Evolutionary conservation across 2,888 invertebrate genomes (phyloP).

Genomic region (Ephialtes manifestator): DNA sequence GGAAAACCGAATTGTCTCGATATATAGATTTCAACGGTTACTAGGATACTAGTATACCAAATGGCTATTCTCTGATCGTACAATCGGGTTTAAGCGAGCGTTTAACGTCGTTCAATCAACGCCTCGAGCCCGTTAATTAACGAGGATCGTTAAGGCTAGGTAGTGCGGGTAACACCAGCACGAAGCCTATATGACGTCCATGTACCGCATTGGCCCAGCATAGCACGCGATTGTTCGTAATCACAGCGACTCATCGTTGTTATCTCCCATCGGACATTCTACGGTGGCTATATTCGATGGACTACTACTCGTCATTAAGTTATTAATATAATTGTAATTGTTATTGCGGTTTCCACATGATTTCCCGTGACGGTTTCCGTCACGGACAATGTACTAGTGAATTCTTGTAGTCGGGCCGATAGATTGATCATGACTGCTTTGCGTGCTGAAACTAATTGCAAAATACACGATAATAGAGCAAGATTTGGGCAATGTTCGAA

Average conservation of each 20-base stretch:
- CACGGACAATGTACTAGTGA: not conserved
- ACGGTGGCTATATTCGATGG: not conserved
- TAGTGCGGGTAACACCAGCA: slow-evolving; percentile 4
- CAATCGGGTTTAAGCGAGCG: slow-evolving; percentile 46
- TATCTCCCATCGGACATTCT: slow-evolving; percentile 20
- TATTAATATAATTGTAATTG: slow-evolving; percentile 37
- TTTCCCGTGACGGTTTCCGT: not conserved
- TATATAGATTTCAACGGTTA: slow-evolving; percentile 2
- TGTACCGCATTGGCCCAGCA: not conserved
- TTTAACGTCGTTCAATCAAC: slow-evolving; percentile 56
- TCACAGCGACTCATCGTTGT: slow-evolving; percentile 32
- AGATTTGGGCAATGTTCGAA: no score
- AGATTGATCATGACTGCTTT: not conserved
- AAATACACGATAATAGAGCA: no score
- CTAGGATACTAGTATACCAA: not conserved
- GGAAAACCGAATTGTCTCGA: not conserved
- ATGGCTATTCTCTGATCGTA: slow-evolving; percentile 28
- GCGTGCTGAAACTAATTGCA: no score
- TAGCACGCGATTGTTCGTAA: slow-evolving; percentile 26
- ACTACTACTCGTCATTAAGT: not conserved
- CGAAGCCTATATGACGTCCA: slow-evolving; percentile 13
- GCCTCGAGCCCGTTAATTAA: slow-evolving; percentile 53
- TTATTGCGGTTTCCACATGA: not conserved
- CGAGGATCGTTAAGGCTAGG: slow-evolving; percentile 39
- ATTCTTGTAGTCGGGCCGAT: not conserved